Evolutionary conservation across 2,888 invertebrate species (phyloP).

Genomic region (Psococerastis gibbosa): DNA sequence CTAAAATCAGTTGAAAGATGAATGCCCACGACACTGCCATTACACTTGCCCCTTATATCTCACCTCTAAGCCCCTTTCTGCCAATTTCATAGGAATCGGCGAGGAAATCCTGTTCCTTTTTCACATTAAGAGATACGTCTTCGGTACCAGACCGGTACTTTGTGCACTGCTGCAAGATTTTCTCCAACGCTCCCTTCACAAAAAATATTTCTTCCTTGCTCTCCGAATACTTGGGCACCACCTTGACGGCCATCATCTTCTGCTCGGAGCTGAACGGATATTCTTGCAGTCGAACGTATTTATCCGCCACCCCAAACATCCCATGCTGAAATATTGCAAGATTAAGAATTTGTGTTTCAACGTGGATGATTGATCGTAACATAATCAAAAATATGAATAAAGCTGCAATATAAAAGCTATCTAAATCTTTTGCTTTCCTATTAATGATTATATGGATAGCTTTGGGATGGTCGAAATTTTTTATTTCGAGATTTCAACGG

Average conservation of each 20-base stretch:
- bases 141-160: constrained; percentile 58
- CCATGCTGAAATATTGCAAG: constrained; percentile 45
- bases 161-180: constrained; percentile 68
- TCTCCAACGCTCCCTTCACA: constrained; percentile 91
- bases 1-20: too few species aligned
- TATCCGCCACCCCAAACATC: constrained; percentile 59
- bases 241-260: constrained; percentile 97
- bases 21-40: too few species aligned
- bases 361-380: too few species aligned
- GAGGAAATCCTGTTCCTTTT: constrained; percentile 64
- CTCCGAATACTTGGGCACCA: constrained; percentile 58
- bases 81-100: constrained; percentile 74
- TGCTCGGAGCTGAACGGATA: constrained; percentile 95
- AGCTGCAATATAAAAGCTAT: too few species aligned
- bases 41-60: too few species aligned
- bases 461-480: too few species aligned
- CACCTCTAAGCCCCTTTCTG: constrained; percentile 55
- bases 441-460: too few species aligned
- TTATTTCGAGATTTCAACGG: too few species aligned
- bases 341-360: too few species aligned
- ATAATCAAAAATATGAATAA: too few species aligned
- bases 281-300: constrained; percentile 74
- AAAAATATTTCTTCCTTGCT: constrained; percentile 61
- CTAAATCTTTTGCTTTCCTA: too few species aligned
- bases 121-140: constrained; percentile 49